Base-by-base conservation (phyloP, 1,140 invertebrate species). In the Zaprionus lachaisei region DNA sequence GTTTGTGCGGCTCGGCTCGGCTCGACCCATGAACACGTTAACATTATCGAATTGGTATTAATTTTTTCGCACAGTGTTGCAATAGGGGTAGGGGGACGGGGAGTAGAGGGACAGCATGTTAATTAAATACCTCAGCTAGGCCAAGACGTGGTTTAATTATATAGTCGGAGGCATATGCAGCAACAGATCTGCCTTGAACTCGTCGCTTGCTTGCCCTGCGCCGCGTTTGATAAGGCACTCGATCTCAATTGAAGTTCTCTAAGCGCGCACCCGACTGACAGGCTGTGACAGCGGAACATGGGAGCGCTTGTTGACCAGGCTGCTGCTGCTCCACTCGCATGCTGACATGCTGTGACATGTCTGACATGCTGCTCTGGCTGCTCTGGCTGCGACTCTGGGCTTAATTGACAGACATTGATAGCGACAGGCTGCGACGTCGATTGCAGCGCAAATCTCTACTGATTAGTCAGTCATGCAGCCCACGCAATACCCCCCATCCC, bases 1-100 rank as follows among this genome's bases (percentile, higher is more conserved):
- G 85, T 90, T 90, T 85, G 47, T n/a, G 63, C 2, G 31, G 31
- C 37, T 69, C 38, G 31, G 31, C 37, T 69, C 31, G 17, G 49
- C 73, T 79, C 55, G 74, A 66, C 68, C 77, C 70, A 63, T 64
- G 64, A 67, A 77, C 75, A 77, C 38, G 24, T 63, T 84, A 89
- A 76, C 78, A 85, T 90, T 90, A 90, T 90, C 81, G 85, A 90
- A 80, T 82, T 90, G 74, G 79, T 87, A 87, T 87, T 89, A 87
- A 87, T 89, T 90, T 84, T 68, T 79, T 66, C 64, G 51, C 38
- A 78, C 65, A 75, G 78, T 83, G 87, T 87, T 75, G 78, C 83
- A 83, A 81, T 82, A 79, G 64, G 75, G 76, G 68, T 74, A 17
- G 56, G 37, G 15, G n/a, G 22, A 4, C 22, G 15, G 38, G 69